Percentiles rank a stretch among this genome's conserved stretches.
Evolutionary conservation across 1,140 invertebrate species (phyloP).

Genomic region (Drosophila rufa): DNA sequence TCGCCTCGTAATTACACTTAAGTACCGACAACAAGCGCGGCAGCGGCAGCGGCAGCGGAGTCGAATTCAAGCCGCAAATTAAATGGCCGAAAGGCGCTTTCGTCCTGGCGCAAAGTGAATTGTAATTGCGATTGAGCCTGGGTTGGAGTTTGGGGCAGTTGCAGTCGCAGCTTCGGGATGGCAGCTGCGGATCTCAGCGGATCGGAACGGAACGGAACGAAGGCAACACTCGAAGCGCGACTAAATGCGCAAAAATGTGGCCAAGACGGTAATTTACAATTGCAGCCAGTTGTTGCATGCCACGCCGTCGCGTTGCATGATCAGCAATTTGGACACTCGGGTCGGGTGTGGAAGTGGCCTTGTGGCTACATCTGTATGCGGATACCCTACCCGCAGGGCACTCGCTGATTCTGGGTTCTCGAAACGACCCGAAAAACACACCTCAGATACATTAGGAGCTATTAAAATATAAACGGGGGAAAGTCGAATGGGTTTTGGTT

Average conservation of each 20-base stretch:
- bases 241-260: conserved; percentile 83
- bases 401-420: conserved; percentile 37
- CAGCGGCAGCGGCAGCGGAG: conserved; percentile 19
- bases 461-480: not conserved
- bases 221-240: conserved; percentile 80
- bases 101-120: conserved; percentile 82
- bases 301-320: conserved; percentile 38
- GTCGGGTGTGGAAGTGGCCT: conserved; percentile 10
- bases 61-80: conserved; percentile 69
- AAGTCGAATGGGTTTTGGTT: not conserved
- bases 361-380: conserved; percentile 3
- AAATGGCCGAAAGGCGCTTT: conserved; percentile 69
- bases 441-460: conserved; percentile 19
- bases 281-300: conserved; percentile 62
- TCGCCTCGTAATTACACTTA: conserved; percentile 76
- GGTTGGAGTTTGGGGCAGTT: not conserved
- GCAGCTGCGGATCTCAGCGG: conserved; percentile 71
- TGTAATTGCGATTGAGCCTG: conserved; percentile 72
- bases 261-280: conserved; percentile 83
- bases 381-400: conserved; percentile 63
- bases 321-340: conserved; percentile 34
- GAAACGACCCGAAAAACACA: not conserved
- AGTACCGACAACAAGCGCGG: conserved; percentile 69
- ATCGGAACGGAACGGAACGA: conserved; percentile 42
- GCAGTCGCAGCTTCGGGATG: conserved; percentile 30